Evolutionary conservation across 2,888 invertebrate species (phyloP), one percentile per base, ranked within the genome.

Genomic region (Chesias legatella): DNA sequence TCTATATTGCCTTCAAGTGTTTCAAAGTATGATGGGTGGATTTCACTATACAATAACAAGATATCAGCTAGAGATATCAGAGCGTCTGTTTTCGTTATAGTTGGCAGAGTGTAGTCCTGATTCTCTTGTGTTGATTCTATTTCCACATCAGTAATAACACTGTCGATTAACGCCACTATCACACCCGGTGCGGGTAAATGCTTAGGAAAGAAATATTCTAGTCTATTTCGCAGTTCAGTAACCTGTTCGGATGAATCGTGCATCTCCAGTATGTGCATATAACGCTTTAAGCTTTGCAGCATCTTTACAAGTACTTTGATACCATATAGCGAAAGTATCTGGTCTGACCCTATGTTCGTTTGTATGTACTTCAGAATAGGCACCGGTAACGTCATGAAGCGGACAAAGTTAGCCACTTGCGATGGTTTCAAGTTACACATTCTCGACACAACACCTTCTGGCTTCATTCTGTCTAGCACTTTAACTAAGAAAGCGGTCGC

Each of bases 251-350:
- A 51, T 23, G 63, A 53, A 23, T 80, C 77, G 49, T 72, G 73
- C 30, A 67, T 61, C 31, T 88, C 82, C 21, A 91, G 67, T 28
- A 90, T 72, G 54, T 89, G 81, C 35, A 92, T 88, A 40, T 89
- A 90, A 36, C 89, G 63, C 32, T 79, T 82, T 24, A 89, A 72
- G 42, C 90, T 90, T 37, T 81, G 72, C 37, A 90, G 72, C 69
- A 92, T 84, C 59, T 91, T 83, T 11, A 90, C 88, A 28, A 93
- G 68, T 11, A 91, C 73, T 41, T 76, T 75, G 3, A 88, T 60
- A 53, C 89, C 83, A 45, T 90, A 80, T 23, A 86, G 57, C 30
- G 88, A 88, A 20, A 90, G 70, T 4, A 72, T 67, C 43, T 63
- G 64, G 47, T 88, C 83, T 48, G 77, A 75, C 0, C 75, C 77